These are phyloP conservation scores for Bryconaethiops microstoma DNA, from an alignment of 2,797 vertebrate species.

Conservation along the genomic window DNA sequence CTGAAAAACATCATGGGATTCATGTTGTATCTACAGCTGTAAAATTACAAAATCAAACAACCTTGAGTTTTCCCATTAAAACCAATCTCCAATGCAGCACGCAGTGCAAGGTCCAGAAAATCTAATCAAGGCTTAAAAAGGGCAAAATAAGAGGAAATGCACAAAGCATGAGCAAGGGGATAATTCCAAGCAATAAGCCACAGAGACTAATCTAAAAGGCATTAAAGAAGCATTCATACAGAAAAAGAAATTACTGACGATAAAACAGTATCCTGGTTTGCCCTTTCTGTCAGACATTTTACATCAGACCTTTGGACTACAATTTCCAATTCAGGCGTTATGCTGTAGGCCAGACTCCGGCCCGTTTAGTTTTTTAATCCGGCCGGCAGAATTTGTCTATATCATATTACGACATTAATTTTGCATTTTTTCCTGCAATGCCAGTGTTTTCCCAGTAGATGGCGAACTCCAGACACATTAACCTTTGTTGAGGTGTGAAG, in stretches of 20 bases:
- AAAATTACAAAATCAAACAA: slow-evolving; percentile 24
- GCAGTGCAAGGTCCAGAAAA: slow-evolving; percentile 11
- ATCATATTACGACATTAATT: too few species aligned
- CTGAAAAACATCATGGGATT: neutral
- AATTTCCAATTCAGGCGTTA: slow-evolving; percentile 33
- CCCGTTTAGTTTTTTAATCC: too few species aligned
- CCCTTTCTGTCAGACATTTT: slow-evolving; percentile 41
- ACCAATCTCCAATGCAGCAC: neutral
- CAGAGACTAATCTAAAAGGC: slow-evolving; percentile 15
- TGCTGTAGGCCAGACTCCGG: slow-evolving; percentile 34
- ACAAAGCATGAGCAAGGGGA: neutral
- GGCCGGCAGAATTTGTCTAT: too few species aligned
- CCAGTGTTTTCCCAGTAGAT: too few species aligned
- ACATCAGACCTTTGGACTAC: slow-evolving; percentile 33
- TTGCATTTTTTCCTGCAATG: too few species aligned
- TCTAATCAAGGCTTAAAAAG: slow-evolving; percentile 15
- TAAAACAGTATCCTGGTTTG: slow-evolving; percentile 19
- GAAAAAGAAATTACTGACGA: slow-evolving; percentile 30
- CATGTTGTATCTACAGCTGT: slow-evolving; percentile 28
- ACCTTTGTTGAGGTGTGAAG: too few species aligned
- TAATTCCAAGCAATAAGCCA: slow-evolving; percentile 1
- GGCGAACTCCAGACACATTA: too few species aligned
- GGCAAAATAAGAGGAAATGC: slow-evolving; percentile 19
- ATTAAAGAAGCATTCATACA: neutral
- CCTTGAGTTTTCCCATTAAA: neutral